Conservation (phyloP, 2,888 invertebrate genomes). For the Melipona beecheii region DNA sequence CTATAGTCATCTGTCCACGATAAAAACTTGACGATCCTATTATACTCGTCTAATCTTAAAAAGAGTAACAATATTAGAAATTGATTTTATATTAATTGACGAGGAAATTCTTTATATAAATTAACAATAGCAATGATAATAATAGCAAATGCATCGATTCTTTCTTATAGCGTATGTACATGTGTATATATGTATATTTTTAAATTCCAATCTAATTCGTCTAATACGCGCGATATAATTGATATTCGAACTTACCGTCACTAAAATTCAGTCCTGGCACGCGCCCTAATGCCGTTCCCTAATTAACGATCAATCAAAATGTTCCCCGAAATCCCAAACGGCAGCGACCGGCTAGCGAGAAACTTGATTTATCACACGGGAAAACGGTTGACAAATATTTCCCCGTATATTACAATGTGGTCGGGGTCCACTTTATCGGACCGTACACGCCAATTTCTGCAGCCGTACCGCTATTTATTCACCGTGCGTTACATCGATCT, state of each 20-base stretch:
- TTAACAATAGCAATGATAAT: no score
- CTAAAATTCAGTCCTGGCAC: conserved; percentile 17
- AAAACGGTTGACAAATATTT: conserved; percentile 57
- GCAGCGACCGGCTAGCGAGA: background rate
- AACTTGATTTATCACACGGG: conserved; percentile 50
- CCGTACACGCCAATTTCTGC: conserved; percentile 30
- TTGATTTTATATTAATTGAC: no score
- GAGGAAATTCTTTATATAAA: no score
- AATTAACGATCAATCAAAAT: conserved; percentile 48
- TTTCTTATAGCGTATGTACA: no score
- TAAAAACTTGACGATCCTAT: no score
- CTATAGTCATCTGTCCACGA: no score
- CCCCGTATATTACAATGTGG: conserved; percentile 51
- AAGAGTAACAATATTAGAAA: no score
- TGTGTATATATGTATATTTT: no score
- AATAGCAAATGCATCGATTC: no score
- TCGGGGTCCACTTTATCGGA: conserved; percentile 48
- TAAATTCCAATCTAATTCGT: background rate
- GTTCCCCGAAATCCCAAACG: conserved; percentile 18
- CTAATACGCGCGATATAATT: background rate
- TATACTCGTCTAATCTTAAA: no score
- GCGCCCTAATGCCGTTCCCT: background rate
- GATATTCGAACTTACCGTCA: conserved; percentile 2
- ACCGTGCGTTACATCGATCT: conserved; percentile 40
- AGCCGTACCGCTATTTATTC: conserved; percentile 37